phyloP scores from a whole-genome alignment of 2,797 vertebrate genomes.

The Coendou prehensilis region DNA sequence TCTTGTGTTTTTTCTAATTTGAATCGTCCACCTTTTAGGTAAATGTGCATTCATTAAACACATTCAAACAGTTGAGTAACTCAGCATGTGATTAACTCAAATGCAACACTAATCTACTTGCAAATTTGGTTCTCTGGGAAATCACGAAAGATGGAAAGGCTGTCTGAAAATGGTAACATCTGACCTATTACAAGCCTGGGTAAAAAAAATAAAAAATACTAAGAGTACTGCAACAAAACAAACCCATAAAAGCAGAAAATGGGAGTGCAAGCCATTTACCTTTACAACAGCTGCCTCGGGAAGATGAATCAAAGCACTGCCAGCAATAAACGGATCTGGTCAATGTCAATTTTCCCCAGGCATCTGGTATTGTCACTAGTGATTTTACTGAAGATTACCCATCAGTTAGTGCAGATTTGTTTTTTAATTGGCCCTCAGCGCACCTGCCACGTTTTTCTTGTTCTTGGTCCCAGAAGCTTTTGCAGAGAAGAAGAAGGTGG shows the following conservation, averaged over 20 bases:
- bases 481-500: conserved; percentile 77
- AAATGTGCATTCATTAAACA: conserved; percentile 44
- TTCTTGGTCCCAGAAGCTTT: conserved; percentile 83
- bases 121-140: conserved; percentile 66
- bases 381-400: conserved; percentile 88
- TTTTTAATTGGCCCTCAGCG: conserved; percentile 89
- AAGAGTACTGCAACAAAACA: conserved; percentile 67
- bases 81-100: conserved; percentile 65
- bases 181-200: conserved; percentile 77
- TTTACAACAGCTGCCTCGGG: conserved; percentile 77
- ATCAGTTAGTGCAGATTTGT: conserved; percentile 90
- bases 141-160: conserved; percentile 62
- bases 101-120: conserved; percentile 60
- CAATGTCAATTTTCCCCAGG: conserved; percentile 88
- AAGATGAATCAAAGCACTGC: conserved; percentile 81
- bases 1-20: conserved; percentile 15
- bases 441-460: conserved; percentile 86
- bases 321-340: conserved; percentile 83
- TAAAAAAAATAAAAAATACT: conserved; percentile 39
- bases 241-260: conserved; percentile 69
- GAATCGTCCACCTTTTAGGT: conserved; percentile 46
- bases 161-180: conserved; percentile 74
- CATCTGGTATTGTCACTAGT: conserved; percentile 85
- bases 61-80: conserved; percentile 50
- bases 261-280: conserved; percentile 71